These are phyloP conservation scores for Isotomurus palustris DNA, from an alignment of 2,888 invertebrate species.

Conservation along the genomic window DNA sequence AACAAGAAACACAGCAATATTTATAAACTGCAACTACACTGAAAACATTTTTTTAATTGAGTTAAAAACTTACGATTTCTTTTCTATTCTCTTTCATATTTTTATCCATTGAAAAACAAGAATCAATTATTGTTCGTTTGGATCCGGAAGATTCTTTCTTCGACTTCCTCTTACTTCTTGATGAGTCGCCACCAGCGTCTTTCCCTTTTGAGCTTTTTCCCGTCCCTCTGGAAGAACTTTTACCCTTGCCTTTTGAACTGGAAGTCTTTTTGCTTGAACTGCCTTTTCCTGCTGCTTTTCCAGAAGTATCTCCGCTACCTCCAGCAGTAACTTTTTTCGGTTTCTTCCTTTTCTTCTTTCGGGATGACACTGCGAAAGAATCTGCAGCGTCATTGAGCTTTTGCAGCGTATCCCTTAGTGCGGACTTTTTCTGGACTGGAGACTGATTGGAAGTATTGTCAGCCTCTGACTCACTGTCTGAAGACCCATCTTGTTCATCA, in stretches of 20 bases:
- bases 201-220: conserved; percentile 1
- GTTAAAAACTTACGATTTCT: conserved; percentile 17
- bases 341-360: conserved; percentile 33
- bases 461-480: neutral
- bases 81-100: conserved; percentile 29
- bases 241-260: conserved; percentile 3
- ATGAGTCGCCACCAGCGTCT: neutral
- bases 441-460: conserved; percentile 27
- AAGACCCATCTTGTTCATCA: neutral
- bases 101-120: conserved; percentile 10
- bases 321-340: conserved; percentile 12
- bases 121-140: too few relatives aligned
- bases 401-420: conserved; percentile 37
- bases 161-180: neutral
- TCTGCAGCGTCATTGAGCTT: conserved; percentile 32
- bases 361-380: conserved; percentile 1
- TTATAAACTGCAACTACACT: neutral
- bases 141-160: too few relatives aligned
- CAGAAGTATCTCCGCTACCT: conserved; percentile 1
- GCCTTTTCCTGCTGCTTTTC: neutral
- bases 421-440: conserved; percentile 24
- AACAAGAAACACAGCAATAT: neutral
- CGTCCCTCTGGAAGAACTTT: neutral
- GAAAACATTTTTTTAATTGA: too few relatives aligned
- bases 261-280: neutral